phyloP scores from a whole-genome alignment of 2,888 invertebrate genomes.

The Oconnorella tubifera region DNA sequence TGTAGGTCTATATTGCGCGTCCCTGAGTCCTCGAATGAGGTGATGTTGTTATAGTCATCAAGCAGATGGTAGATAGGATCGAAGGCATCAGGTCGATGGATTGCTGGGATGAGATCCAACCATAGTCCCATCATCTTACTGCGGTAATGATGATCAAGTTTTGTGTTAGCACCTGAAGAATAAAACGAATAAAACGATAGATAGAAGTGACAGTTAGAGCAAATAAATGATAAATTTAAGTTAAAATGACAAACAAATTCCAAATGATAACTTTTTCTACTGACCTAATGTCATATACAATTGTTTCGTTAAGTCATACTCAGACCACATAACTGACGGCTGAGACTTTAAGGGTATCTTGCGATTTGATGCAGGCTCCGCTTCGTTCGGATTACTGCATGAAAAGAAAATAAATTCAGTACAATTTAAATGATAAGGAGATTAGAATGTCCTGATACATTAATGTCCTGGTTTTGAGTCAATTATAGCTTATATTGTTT shows the following conservation, averaged over 20 bases:
- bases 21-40: slow-evolving; percentile 19
- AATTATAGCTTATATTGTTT: too few species aligned
- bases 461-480: too few species aligned
- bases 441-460: too few species aligned
- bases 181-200: neutral
- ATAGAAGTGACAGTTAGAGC: neutral
- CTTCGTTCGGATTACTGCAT: slow-evolving; percentile 8
- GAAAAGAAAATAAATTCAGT: neutral
- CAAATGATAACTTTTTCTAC: too few species aligned
- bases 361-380: neutral
- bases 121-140: slow-evolving; percentile 93
- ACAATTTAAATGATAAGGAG: neutral
- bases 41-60: slow-evolving; percentile 72
- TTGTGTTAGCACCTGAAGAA: slow-evolving; percentile 3
- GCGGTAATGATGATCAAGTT: slow-evolving; percentile 70
- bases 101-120: slow-evolving; percentile 88
- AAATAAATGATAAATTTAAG: neutral
- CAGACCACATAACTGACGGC: slow-evolving; percentile 10
- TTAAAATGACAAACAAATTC: too few species aligned
- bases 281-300: slow-evolving; percentile 12
- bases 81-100: slow-evolving; percentile 72
- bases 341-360: neutral
- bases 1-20: slow-evolving; percentile 1
- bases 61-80: slow-evolving; percentile 83
- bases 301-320: slow-evolving; percentile 15